phyloP scores from a whole-genome alignment of 2,113 vertebrate genomes.

The Lichenostomus cassidix region DNA sequence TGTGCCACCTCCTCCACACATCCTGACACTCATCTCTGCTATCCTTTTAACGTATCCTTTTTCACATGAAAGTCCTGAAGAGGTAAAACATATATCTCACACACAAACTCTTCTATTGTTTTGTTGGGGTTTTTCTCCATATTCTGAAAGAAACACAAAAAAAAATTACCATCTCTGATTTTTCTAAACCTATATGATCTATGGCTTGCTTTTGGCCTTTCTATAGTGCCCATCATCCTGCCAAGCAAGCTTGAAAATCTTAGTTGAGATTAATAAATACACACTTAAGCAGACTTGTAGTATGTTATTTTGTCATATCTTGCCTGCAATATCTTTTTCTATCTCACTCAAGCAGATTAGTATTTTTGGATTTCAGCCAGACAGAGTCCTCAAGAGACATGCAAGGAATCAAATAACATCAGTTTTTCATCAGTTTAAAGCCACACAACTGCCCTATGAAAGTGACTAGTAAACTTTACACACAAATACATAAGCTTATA shows the following conservation, averaged over 20 bases:
- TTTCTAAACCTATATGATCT: background rate
- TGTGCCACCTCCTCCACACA: background rate
- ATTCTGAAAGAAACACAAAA: background rate
- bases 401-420: background rate
- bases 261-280: background rate
- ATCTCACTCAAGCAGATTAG: background rate
- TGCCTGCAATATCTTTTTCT: background rate
- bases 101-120: background rate
- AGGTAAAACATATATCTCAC: background rate
- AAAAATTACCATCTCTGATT: background rate
- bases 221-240: background rate
- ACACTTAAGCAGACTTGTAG: background rate
- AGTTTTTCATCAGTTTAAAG: background rate
- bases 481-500: background rate
- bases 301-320: background rate
- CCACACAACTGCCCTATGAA: background rate
- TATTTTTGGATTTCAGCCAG: background rate
- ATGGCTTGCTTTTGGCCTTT: background rate
- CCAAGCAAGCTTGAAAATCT: background rate
- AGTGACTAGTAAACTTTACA: background rate
- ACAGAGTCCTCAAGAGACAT: background rate
- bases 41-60: background rate
- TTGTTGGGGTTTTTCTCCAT: rapidly evolving
- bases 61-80: background rate
- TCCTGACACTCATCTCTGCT: background rate